Evolutionary conservation across 2,888 invertebrate species (phyloP).

Genomic region (Choreutis nemorana): DNA sequence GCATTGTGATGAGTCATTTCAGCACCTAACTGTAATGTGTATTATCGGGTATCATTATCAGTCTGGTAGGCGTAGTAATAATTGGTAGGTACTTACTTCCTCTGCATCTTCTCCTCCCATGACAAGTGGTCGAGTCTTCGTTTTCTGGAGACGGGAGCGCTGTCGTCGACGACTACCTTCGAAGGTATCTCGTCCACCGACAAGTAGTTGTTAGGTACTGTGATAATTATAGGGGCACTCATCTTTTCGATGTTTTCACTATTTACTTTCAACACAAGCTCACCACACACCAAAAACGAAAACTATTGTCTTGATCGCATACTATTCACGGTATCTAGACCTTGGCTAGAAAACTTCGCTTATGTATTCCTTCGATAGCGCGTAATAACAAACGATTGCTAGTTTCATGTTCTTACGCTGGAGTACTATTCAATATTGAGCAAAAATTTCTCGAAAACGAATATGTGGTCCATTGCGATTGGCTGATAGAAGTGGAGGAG

Average conservation of each 20-base stretch:
- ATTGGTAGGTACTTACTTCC: slow-evolving; percentile 91
- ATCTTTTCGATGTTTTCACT: slow-evolving; percentile 23
- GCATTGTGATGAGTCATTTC: no score
- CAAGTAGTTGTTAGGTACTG: slow-evolving; percentile 57
- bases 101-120: slow-evolving; percentile 87
- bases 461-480: slow-evolving; percentile 47
- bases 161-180: slow-evolving; percentile 33
- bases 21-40: no score
- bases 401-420: background rate
- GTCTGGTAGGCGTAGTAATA: no score
- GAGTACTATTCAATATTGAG: background rate
- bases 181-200: slow-evolving; percentile 39
- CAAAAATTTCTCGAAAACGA: slow-evolving; percentile 26
- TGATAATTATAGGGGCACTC: slow-evolving; percentile 61
- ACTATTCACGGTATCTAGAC: slow-evolving; percentile 10
- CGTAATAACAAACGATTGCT: slow-evolving; percentile 28
- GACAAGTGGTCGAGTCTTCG: slow-evolving; percentile 82
- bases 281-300: slow-evolving; percentile 3
- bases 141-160: slow-evolving; percentile 60
- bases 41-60: no score
- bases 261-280: slow-evolving; percentile 5
- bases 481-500: slow-evolving; percentile 23
- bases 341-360: slow-evolving; percentile 32
- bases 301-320: slow-evolving; percentile 7
- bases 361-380: slow-evolving; percentile 27